A percentile compares a stretch with the other conserved stretches of the same genome.
These are phyloP conservation scores for Gadus chalcogrammus DNA, from an alignment of 2,113 vertebrate genomes.

Conservation along the genomic window DNA sequence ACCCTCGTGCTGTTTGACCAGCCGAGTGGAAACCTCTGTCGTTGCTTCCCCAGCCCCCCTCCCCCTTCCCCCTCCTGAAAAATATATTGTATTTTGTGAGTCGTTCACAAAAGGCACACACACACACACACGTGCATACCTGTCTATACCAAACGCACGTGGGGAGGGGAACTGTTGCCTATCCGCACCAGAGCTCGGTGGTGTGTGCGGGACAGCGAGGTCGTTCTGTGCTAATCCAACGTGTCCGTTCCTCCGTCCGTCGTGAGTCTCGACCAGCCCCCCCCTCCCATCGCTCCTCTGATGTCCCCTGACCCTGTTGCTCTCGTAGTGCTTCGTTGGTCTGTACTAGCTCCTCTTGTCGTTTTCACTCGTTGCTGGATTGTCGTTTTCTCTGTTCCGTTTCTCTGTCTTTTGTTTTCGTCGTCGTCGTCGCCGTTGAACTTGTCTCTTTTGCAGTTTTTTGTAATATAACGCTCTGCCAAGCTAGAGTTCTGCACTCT, in stretches of 20 bases:
- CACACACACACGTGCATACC: neutral
- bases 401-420: constrained; percentile 42
- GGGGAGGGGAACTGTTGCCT: constrained; percentile 60
- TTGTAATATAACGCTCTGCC: constrained; percentile 59
- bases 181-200: constrained; percentile 59
- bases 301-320: neutral
- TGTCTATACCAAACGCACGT: constrained; percentile 1
- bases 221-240: constrained; percentile 54
- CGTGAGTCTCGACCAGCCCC: constrained; percentile 33
- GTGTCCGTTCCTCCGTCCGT: constrained; percentile 40
- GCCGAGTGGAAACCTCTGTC: no score
- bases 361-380: constrained; percentile 45
- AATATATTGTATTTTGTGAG: no score
- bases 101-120: neutral
- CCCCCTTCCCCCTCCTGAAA: no score
- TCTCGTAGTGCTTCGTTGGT: neutral
- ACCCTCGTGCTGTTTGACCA: no score
- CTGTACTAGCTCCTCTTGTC: neutral
- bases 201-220: constrained; percentile 44
- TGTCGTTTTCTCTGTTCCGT: constrained; percentile 27
- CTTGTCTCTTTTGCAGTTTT: constrained; percentile 41
- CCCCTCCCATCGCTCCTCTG: neutral
- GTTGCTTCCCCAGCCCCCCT: no score
- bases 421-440: constrained; percentile 41
- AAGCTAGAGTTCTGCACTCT: constrained; percentile 65